These are phyloP conservation scores for Dromococcyx pavoninus DNA, from an alignment of 2,797 vertebrate genomes.

Conservation along the genomic window DNA sequence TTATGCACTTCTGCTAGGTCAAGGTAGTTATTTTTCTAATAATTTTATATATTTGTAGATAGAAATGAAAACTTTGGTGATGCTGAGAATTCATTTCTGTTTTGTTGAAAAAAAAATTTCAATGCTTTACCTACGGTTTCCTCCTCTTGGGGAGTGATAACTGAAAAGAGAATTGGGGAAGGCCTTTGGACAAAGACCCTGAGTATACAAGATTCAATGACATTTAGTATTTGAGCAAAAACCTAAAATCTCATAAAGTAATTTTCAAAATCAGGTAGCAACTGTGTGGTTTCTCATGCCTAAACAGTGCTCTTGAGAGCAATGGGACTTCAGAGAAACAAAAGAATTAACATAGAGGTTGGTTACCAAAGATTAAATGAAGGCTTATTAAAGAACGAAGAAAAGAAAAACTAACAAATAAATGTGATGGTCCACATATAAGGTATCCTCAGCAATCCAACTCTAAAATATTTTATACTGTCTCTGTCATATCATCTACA, in stretches of 20 bases:
- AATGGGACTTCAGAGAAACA: neutral
- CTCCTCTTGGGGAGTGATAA: neutral
- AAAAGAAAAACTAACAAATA: neutral
- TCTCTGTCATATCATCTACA: neutral
- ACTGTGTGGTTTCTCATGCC: neutral
- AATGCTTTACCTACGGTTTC: neutral
- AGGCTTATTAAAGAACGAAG: neutral
- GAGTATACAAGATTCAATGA: neutral
- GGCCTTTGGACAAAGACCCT: neutral
- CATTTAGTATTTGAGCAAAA: neutral
- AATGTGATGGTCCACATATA: neutral
- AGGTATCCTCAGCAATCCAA: neutral
- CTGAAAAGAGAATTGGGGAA: neutral
- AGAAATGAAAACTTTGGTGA: neutral
- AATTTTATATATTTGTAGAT: neutral
- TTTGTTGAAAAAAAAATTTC: neutral
- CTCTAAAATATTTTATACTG: neutral
- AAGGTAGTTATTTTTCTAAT: conserved; percentile 16
- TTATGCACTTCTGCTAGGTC: conserved; percentile 17
- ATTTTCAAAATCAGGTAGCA: neutral
- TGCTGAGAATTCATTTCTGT: neutral
- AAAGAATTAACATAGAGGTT: neutral
- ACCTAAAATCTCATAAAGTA: neutral
- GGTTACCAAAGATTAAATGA: neutral
- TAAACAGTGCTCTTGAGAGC: neutral